phyloP scores from a whole-genome alignment of 2,888 invertebrate species.

The Agriopis aurantiaria region DNA sequence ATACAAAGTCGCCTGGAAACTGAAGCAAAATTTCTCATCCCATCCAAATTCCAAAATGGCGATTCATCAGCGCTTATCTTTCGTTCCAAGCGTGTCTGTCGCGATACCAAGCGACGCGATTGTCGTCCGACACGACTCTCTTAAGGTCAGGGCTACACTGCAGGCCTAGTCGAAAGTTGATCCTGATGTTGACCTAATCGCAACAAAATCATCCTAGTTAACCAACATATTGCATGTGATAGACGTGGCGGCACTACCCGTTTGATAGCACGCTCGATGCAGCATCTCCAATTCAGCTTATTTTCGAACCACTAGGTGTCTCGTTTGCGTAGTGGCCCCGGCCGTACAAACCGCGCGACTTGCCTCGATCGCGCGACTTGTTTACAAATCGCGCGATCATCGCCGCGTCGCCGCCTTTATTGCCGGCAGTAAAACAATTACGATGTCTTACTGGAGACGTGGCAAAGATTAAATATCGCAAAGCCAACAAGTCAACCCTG shows the following conservation, averaged over 20 bases:
- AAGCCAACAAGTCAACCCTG: slow-evolving; percentile 42
- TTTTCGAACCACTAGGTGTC: background rate
- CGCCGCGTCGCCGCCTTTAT: slow-evolving; percentile 49
- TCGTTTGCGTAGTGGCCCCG: background rate
- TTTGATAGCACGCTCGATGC: background rate
- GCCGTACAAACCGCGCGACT: slow-evolving; percentile 7
- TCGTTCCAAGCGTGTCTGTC: slow-evolving; percentile 16
- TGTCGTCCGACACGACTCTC: slow-evolving; percentile 4
- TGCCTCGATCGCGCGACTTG: slow-evolving; percentile 47
- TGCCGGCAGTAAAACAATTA: slow-evolving; percentile 68
- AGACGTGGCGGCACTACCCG: background rate
- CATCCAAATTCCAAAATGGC: slow-evolving; percentile 24
- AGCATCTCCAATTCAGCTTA: background rate
- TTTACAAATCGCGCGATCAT: slow-evolving; percentile 67
- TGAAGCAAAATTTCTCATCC: slow-evolving; percentile 22
- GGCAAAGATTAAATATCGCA: slow-evolving; percentile 46
- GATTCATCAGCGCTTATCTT: slow-evolving; percentile 37
- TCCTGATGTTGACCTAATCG: too few species aligned
- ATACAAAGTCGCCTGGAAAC: slow-evolving; percentile 21
- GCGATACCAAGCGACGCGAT: slow-evolving; percentile 13
- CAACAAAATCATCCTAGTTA: too few species aligned
- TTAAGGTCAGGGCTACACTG: background rate
- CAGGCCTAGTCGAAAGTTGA: background rate
- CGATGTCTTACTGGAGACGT: slow-evolving; percentile 49
- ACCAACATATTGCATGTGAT: background rate